Conservation (phyloP, 2,113 vertebrate genomes). For the Anoplopoma fimbria region DNA sequence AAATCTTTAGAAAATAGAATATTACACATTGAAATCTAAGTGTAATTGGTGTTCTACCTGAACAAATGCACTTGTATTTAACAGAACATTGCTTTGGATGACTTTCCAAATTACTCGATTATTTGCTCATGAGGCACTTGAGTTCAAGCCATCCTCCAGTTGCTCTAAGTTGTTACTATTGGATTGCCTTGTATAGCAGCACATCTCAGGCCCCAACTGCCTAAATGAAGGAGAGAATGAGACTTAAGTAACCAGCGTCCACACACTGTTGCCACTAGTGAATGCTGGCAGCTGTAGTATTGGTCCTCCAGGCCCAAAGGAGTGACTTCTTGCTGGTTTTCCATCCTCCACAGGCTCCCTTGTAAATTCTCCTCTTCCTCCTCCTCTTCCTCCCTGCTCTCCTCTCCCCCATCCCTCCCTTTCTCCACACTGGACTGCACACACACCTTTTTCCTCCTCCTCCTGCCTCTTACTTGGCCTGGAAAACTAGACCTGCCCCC, state of each 20-base stretch:
- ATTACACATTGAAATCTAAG: constrained; percentile 30
- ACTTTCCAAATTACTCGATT: constrained; percentile 30
- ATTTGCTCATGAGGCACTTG: constrained; percentile 44
- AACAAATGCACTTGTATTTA: constrained; percentile 27
- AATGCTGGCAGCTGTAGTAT: constrained; percentile 61
- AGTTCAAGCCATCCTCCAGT: not conserved
- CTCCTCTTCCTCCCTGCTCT: constrained; percentile 30
- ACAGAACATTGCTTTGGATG: constrained; percentile 40
- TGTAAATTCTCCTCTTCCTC: constrained; percentile 69
- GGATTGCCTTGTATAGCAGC: constrained; percentile 38
- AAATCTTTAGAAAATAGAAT: constrained; percentile 27
- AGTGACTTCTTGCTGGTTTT: constrained; percentile 70
- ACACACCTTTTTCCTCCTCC: constrained; percentile 63
- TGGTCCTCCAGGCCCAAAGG: constrained; percentile 53
- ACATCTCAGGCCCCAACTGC: constrained; percentile 35
- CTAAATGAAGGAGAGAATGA: constrained; percentile 54
- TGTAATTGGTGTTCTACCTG: constrained; percentile 34
- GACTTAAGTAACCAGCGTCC: constrained; percentile 34
- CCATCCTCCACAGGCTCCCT: constrained; percentile 73
- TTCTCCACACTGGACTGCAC: constrained; percentile 66
- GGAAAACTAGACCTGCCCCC: constrained; percentile 63
- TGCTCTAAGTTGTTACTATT: constrained; percentile 18
- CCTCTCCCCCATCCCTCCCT: constrained; percentile 56
- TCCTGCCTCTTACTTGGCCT: constrained; percentile 68
- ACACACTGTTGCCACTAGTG: constrained; percentile 49